Evolutionary conservation across 2,797 vertebrate genomes (phyloP).

Genomic region (Malacoraja senta): DNA sequence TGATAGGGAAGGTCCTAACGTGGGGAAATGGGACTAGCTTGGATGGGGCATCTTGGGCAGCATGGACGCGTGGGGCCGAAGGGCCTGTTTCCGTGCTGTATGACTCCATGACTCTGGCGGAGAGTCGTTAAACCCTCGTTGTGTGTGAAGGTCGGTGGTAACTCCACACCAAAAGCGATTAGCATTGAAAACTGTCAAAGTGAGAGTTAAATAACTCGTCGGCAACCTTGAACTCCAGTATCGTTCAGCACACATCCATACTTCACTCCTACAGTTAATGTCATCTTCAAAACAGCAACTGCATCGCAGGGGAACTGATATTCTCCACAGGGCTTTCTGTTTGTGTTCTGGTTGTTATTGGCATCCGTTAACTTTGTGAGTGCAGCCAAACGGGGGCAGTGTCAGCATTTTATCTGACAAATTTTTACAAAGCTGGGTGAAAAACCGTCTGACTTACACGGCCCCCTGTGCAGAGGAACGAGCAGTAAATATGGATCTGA

Average conservation of each 20-base stretch:
- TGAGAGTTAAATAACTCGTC: not conserved
- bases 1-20: too few species aligned
- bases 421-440: conserved; percentile 10
- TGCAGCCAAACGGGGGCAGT: not conserved
- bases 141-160: not conserved
- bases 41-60: not conserved
- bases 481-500: conserved; percentile 49
- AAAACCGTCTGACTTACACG: not conserved
- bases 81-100: too few species aligned
- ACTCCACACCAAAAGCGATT: not conserved
- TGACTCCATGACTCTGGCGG: too few species aligned
- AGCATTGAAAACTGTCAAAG: not conserved
- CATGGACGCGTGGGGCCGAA: too few species aligned
- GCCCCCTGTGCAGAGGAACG: conserved; percentile 39
- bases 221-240: not conserved
- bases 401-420: not conserved
- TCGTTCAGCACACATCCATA: not conserved
- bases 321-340: not conserved
- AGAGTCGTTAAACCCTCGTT: not conserved
- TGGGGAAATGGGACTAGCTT: too few species aligned
- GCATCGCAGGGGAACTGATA: not conserved
- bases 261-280: not conserved
- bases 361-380: not conserved
- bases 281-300: not conserved
- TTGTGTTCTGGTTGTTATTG: conserved; percentile 19